Evolutionary conservation across 1,140 invertebrate species (phyloP), one percentile per base, ranked within the genome.

Genomic region (Pantala flavescens): DNA sequence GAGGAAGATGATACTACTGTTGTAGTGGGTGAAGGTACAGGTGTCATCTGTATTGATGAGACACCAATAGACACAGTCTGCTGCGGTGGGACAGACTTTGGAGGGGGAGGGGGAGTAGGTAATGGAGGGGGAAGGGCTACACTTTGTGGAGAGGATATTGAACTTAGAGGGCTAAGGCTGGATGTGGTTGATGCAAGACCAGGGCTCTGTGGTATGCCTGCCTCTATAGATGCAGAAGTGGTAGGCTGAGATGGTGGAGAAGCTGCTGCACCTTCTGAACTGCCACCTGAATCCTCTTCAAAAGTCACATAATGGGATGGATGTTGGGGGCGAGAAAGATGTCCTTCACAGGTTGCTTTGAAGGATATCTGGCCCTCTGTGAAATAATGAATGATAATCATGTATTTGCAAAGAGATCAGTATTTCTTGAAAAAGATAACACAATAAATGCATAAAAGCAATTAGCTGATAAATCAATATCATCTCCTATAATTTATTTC

Each of bases 261-360:
- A 24, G 77, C 79, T 76, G 75, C 79, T 77, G 36, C 86, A 72
- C 88, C 91, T 80, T 92, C 91, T 0, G 91, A 92, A 82, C 90
- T 91, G 78, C 90, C 91, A 3, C 49, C 49, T 0, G 93, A 95
- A 76, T 96, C 94, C 79, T 97, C 94, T 77, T 95, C 93, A 75
- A 90, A 90, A 70, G 89, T 90, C 77, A 94, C 88, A 80, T 94
- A 94, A 73, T 91, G 91, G 70, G 90, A 89, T 5, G 93, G 93
- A 77, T 92, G 91, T 77, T 92, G 90, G 2, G 93, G 92, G 74
- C 94, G 89, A 9, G 90, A 90, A 10, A 93, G 85, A 75, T 93
- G 89, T 0, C 91, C 94, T 82, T 97, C 95, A 80, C 92, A 92
- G 63, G 95, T 97, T 7, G 92, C 91, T 81, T 95, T 95, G 83